Evolutionary conservation across 2,797 vertebrate species (phyloP).

Genomic region (Limnodromus scolopaceus): DNA sequence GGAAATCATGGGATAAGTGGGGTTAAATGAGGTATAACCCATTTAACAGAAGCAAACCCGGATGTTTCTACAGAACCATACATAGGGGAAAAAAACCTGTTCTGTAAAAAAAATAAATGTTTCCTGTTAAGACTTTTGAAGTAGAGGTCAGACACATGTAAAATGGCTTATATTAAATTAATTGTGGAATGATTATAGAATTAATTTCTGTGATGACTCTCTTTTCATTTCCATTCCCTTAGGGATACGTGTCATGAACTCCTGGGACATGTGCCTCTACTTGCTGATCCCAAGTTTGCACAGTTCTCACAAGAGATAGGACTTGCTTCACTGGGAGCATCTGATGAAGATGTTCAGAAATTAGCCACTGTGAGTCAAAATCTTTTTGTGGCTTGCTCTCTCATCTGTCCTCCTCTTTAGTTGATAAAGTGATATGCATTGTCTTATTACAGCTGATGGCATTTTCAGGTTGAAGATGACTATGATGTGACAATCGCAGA

Average conservation of each 20-base stretch:
- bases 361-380: constrained; percentile 91
- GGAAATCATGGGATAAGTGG: neutral
- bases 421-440: neutral
- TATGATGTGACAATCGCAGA: neutral
- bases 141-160: neutral
- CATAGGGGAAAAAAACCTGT: neutral
- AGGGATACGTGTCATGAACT: constrained; percentile 97
- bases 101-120: neutral
- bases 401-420: neutral
- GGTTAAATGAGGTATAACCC: neutral
- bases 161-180: neutral
- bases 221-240: constrained; percentile 47
- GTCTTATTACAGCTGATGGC: neutral
- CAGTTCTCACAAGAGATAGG: constrained; percentile 98
- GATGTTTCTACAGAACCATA: neutral
- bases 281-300: constrained; percentile 95
- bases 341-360: constrained; percentile 95
- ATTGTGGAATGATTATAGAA: neutral
- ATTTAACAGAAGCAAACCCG: neutral
- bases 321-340: constrained; percentile 92
- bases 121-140: neutral
- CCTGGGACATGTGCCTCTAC: constrained; percentile 93
- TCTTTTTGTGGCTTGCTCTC: constrained; percentile 30
- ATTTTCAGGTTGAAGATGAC: constrained; percentile 6
- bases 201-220: constrained; percentile 16